Base-by-base conservation (phyloP, 2,888 invertebrate genomes). In the Amorpha juglandis region DNA sequence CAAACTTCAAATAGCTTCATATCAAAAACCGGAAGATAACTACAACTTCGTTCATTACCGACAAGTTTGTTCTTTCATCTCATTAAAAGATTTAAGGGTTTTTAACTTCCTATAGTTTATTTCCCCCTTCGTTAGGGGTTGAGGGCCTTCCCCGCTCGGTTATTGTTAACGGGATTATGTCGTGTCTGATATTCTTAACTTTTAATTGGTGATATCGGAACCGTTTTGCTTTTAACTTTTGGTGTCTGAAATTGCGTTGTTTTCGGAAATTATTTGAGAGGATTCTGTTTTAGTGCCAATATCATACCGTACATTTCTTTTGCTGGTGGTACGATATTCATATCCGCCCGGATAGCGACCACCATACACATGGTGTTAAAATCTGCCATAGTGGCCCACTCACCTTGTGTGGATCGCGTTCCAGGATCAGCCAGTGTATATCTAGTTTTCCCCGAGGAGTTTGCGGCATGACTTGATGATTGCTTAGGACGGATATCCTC, bases 201-300 rank as follows among this genome's bases (percentile, higher is more conserved):
- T 72, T 69, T 71, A 71, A 72, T 72, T 72, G 64, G 67, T 47
- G 66, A 52, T 69, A 66, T 69, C 67, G 68, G 62, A 53, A 63
- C 27, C 45, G 35, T 19, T 47, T 48, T 48, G 33, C 11, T n/a
- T 27, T 33, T 48, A 35, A 48, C 19, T 14, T 48, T 48, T 48
- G 27, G 16, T 33, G 19, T 42, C 0, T 6, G 4, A 38, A 11
- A 16, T 38, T 38, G 11, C 16, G 16, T 47, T 42, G 7, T 12
- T 50, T 50, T 50, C 19, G 50, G 50, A 27, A 12, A 0, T 42
- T 42, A n/a, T 2, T 38, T 16, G 7, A 14, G 9, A 16, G 38
- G 16, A 16, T 1, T 33, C 6, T 14, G 33, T 33, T 4, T 33
- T n/a, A 14, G 27, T n/a, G n/a, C n/a, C n/a, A n/a, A n/a, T n/a